Evolutionary conservation across 2,113 vertebrate species (phyloP).

Genomic region (Labrus mixtus): DNA sequence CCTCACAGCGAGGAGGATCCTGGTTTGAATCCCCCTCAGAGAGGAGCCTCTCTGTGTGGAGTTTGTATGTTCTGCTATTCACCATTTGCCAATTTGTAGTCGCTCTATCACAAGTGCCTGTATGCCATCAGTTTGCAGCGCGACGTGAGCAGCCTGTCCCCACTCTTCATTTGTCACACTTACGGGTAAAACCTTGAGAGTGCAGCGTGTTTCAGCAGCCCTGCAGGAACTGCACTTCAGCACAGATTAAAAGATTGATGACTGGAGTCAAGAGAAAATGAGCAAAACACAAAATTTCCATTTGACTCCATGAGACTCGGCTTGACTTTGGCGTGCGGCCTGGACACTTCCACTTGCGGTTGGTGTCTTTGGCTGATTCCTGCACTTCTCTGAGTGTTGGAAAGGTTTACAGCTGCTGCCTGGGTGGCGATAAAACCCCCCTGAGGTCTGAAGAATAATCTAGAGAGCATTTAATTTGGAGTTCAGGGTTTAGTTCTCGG

Average conservation of each 20-base stretch:
- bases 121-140: slow-evolving; percentile 1
- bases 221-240: slow-evolving; percentile 46
- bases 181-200: slow-evolving; percentile 72
- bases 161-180: slow-evolving; percentile 71
- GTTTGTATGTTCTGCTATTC: too few relatives aligned
- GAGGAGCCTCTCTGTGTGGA: too few relatives aligned
- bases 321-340: slow-evolving; percentile 51
- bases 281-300: slow-evolving; percentile 62
- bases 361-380: neutral
- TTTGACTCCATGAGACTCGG: slow-evolving; percentile 55
- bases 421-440: neutral
- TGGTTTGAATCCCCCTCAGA: too few relatives aligned
- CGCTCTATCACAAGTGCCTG: neutral
- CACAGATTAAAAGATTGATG: slow-evolving; percentile 73
- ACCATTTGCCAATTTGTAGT: neutral
- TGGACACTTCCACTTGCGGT: slow-evolving; percentile 23
- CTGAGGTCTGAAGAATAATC: slow-evolving; percentile 21
- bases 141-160: neutral
- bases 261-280: slow-evolving; percentile 42
- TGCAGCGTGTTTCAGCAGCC: slow-evolving; percentile 36
- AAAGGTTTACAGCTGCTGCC: neutral
- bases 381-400: neutral
- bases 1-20: too few relatives aligned
- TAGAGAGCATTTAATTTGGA: slow-evolving; percentile 36
- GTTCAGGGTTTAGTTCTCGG: slow-evolving; percentile 13